Evolutionary conservation across 1,140 invertebrate genomes (phyloP).

Genomic region (Plodia interpunctella): DNA sequence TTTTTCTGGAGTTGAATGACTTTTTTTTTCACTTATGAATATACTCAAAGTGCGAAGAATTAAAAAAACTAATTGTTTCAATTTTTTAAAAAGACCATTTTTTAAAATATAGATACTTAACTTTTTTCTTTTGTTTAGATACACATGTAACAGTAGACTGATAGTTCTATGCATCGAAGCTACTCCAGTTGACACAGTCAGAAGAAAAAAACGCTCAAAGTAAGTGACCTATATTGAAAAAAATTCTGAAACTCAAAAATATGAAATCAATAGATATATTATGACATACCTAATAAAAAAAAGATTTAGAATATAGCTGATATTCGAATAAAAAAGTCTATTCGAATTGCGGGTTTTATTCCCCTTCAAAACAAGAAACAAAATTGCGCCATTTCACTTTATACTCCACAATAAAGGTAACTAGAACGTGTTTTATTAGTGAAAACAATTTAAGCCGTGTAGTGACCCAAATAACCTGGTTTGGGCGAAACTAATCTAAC

Average conservation of each 20-base stretch:
- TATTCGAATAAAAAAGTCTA: not conserved
- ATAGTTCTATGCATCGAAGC: constrained; percentile 95
- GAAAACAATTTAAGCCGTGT: constrained; percentile 12
- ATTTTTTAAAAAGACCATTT: too few species aligned
- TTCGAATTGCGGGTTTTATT: not conserved
- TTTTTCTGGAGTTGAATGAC: too few species aligned
- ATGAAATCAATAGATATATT: not conserved
- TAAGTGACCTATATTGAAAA: constrained; percentile 31
- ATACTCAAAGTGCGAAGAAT: too few species aligned
- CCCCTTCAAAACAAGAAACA: not conserved
- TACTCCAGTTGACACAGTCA: constrained; percentile 81
- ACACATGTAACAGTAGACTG: constrained; percentile 90
- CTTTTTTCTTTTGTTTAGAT: constrained; percentile 70
- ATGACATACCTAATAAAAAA: not conserved
- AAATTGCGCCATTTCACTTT: constrained; percentile 4
- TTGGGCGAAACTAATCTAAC: constrained; percentile 11
- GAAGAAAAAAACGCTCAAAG: constrained; percentile 80
- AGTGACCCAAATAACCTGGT: constrained; percentile 10
- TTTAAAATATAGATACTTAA: too few species aligned
- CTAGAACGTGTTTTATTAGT: constrained; percentile 11
- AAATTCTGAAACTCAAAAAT: too few species aligned
- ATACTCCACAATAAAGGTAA: not conserved
- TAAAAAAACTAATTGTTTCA: too few species aligned
- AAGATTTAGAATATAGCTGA: too few species aligned
- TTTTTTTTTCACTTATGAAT: too few species aligned